Evolutionary conservation across 2,888 invertebrate genomes (phyloP).

Genomic region (Volucella inanis): DNA sequence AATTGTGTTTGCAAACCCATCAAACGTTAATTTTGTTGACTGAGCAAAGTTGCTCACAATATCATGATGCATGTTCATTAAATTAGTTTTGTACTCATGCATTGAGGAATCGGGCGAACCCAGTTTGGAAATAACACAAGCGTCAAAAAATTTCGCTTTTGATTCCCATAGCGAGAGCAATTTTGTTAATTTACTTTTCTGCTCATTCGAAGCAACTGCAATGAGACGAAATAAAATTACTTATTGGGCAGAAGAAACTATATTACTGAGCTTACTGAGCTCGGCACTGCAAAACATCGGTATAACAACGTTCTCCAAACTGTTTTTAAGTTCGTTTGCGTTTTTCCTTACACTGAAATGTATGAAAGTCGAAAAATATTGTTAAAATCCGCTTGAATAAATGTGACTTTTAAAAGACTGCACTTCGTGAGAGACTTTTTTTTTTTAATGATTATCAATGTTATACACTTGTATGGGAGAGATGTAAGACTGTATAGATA

Average conservation of each 20-base stretch:
- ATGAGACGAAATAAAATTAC: slow-evolving; percentile 77
- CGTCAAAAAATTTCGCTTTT: slow-evolving; percentile 94
- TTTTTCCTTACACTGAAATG: slow-evolving; percentile 95
- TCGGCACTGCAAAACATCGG: slow-evolving; percentile 98
- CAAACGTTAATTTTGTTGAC: slow-evolving; percentile 92
- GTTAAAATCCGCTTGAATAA: not conserved
- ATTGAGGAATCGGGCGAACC: slow-evolving; percentile 94
- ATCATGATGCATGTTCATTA: slow-evolving; percentile 91
- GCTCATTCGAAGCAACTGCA: slow-evolving; percentile 92
- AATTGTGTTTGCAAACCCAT: slow-evolving; percentile 84
- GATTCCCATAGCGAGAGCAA: slow-evolving; percentile 98
- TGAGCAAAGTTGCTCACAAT: slow-evolving; percentile 90
- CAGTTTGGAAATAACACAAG: slow-evolving; percentile 92
- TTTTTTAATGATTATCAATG: not conserved
- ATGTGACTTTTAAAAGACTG: slow-evolving; percentile 5
- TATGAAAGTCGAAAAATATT: slow-evolving; percentile 37
- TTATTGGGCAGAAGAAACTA: slow-evolving; percentile 4
- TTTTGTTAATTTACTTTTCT: slow-evolving; percentile 95
- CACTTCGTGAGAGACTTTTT: slow-evolving; percentile 9
- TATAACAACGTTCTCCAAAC: slow-evolving; percentile 96
- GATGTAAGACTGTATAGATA: no score
- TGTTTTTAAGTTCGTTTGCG: slow-evolving; percentile 95
- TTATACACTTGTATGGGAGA: no score
- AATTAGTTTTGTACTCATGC: slow-evolving; percentile 93
- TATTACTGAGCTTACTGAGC: slow-evolving; percentile 85